A percentile compares a stretch with the other conserved stretches of the same genome.
These are phyloP conservation scores for Odontesthes bonariensis DNA, from an alignment of 2,113 vertebrate genomes.

Conservation along the genomic window DNA sequence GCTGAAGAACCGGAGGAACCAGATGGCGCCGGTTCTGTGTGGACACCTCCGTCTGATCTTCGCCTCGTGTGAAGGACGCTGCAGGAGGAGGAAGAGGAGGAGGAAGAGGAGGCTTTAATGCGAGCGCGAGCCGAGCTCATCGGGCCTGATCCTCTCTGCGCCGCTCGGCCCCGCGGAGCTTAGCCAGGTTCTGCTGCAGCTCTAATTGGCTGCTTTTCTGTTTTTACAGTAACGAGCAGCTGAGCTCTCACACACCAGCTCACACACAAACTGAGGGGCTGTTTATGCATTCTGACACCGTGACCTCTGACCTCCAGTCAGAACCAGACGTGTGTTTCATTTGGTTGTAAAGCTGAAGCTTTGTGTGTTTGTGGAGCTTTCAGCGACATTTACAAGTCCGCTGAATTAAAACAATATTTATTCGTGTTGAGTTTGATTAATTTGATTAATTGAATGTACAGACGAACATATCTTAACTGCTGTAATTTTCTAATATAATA, in stretches of 20 bases:
- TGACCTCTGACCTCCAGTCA: slow-evolving; percentile 2
- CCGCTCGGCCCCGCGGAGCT: slow-evolving; percentile 25
- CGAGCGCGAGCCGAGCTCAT: slow-evolving; percentile 53
- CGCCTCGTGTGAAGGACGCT: slow-evolving; percentile 51
- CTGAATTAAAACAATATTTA: no score
- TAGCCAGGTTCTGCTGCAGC: slow-evolving; percentile 41
- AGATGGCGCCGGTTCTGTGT: slow-evolving; percentile 54
- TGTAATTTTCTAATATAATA: no score
- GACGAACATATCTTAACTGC: no score
- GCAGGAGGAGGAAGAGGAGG: slow-evolving; percentile 41
- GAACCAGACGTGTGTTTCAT: not conserved
- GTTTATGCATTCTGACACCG: not conserved
- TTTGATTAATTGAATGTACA: no score
- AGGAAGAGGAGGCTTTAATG: slow-evolving; percentile 54
- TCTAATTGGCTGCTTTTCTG: slow-evolving; percentile 65
- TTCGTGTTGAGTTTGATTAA: no score
- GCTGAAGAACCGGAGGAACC: slow-evolving; percentile 66
- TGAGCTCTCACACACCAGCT: not conserved
- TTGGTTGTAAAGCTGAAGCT: no score
- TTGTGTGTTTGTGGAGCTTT: no score
- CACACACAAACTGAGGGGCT: not conserved
- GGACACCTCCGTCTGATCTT: slow-evolving; percentile 50
- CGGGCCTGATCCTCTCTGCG: slow-evolving; percentile 47
- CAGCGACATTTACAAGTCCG: no score
- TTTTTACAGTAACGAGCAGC: slow-evolving; percentile 55